These are phyloP conservation scores for Ochropacha duplaris DNA, from an alignment of 2,888 invertebrate genomes.

Conservation along the genomic window DNA sequence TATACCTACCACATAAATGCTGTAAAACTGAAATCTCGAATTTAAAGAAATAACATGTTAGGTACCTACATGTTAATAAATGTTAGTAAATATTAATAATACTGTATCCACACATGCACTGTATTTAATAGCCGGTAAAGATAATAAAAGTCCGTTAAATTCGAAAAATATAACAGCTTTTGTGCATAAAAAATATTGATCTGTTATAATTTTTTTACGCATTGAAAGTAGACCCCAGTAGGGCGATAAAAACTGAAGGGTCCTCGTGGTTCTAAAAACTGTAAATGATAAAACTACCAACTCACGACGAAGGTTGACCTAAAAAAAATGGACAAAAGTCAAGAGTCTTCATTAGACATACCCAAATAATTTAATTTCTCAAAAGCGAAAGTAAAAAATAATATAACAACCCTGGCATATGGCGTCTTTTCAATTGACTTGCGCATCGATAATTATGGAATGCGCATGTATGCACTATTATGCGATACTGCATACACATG, in stretches of 20 bases:
- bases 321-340: conserved; percentile 46
- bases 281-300: conserved; percentile 45
- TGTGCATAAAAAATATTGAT: conserved; percentile 20
- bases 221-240: conserved; percentile 34
- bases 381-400: conserved; percentile 51
- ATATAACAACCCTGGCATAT: conserved; percentile 65
- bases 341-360: conserved; percentile 46
- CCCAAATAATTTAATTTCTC: conserved; percentile 64
- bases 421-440: conserved; percentile 53
- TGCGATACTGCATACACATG: neutral
- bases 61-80: too few species aligned
- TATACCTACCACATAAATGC: neutral
- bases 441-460: conserved; percentile 42
- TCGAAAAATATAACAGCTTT: neutral
- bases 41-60: neutral
- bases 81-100: too few species aligned
- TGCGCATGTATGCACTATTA: conserved; percentile 15
- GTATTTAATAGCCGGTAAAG: neutral
- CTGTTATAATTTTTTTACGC: conserved; percentile 38
- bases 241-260: conserved; percentile 31
- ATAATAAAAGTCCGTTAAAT: neutral
- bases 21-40: neutral
- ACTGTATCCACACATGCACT: too few species aligned
- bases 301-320: conserved; percentile 26
- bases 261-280: conserved; percentile 42